Conservation (phyloP, 2,113 vertebrate genomes). For the Sinocyclocheilus rhinocerous region DNA sequence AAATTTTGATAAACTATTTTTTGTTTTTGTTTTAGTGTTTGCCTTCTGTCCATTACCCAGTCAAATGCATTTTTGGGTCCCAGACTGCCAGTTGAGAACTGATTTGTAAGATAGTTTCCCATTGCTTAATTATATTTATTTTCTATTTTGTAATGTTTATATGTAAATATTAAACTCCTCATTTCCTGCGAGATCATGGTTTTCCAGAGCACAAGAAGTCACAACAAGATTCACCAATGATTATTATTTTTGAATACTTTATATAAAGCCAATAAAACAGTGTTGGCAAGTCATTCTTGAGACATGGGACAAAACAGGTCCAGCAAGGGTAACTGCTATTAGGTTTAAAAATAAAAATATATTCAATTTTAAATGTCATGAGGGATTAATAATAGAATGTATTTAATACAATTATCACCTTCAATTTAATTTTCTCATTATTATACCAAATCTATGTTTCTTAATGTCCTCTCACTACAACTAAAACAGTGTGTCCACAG, state of each 20-base stretch:
- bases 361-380: too few relatives aligned
- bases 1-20: background rate
- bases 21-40: too few relatives aligned
- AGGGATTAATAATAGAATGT: too few relatives aligned
- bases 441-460: too few relatives aligned
- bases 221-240: background rate
- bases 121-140: background rate
- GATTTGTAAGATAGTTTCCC: background rate
- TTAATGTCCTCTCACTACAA: too few relatives aligned
- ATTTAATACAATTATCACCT: too few relatives aligned
- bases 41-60: background rate
- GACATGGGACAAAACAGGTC: too few relatives aligned
- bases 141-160: background rate
- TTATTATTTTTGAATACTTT: slow-evolving; percentile 2
- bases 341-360: too few relatives aligned
- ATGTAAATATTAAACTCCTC: slow-evolving; percentile 9
- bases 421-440: too few relatives aligned
- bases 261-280: slow-evolving; percentile 1
- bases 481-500: too few relatives aligned
- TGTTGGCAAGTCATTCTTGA: too few relatives aligned
- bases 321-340: too few relatives aligned
- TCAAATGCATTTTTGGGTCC: background rate
- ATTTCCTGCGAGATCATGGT: background rate
- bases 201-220: background rate
- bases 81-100: background rate